A percentile compares a stretch with the other conserved stretches of the same genome.
Conservation (phyloP, 2,888 invertebrate species). For the Ypsolopha scabrella region DNA sequence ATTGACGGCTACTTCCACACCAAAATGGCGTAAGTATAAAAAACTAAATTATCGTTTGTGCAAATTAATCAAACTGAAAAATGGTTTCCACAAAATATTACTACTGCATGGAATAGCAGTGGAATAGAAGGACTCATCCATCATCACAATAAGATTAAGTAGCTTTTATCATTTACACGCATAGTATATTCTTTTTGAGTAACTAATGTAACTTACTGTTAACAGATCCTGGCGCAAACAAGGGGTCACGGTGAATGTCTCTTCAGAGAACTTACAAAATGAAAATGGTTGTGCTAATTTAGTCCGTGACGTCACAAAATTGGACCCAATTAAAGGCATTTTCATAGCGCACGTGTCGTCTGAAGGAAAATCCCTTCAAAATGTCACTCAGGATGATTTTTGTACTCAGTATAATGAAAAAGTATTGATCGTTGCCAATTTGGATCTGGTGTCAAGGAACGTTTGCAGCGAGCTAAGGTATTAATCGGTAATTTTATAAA, state of each 20-base stretch:
- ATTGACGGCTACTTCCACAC: constrained; percentile 27
- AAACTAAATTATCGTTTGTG: too few species aligned
- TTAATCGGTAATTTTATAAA: too few species aligned
- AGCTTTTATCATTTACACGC: too few species aligned
- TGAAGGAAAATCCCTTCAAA: constrained; percentile 8
- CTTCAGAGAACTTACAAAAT: constrained; percentile 18
- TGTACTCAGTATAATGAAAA: constrained; percentile 22
- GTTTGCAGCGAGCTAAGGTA: constrained; percentile 29
- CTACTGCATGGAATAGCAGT: too few species aligned
- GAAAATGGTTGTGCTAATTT: constrained; percentile 23
- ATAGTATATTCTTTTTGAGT: too few species aligned
- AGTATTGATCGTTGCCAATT: constrained; percentile 21
- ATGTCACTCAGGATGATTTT: constrained; percentile 17
- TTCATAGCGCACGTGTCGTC: constrained; percentile 22
- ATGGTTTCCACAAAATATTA: too few species aligned
- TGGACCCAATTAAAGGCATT: constrained; percentile 26
- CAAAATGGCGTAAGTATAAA: constrained; percentile 27
- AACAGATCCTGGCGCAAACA: constrained; percentile 27
- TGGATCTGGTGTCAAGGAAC: constrained; percentile 27
- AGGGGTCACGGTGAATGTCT: constrained; percentile 18
- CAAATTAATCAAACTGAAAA: too few species aligned
- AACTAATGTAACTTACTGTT: too few species aligned
- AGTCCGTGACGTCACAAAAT: constrained; percentile 20
- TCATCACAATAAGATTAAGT: too few species aligned
- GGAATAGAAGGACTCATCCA: too few species aligned